These are phyloP conservation scores for Sisyra terminalis DNA, from an alignment of 2,888 invertebrate species.

Conservation along the genomic window DNA sequence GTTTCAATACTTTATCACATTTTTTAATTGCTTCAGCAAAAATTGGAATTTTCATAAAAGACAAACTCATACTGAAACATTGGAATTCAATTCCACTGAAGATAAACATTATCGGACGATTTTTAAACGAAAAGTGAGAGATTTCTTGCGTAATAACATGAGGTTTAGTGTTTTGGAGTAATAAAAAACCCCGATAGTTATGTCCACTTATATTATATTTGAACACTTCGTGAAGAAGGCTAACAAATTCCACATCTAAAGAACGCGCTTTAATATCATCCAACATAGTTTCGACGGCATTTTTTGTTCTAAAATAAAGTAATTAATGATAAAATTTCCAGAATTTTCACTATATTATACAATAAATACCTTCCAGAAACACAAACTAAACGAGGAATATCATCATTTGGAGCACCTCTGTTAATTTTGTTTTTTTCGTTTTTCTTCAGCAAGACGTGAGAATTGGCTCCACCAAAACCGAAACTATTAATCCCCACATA, in stretches of 20 bases:
- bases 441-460: slow-evolving; percentile 30
- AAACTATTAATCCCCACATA: slow-evolving; percentile 43
- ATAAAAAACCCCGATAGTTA: slow-evolving; percentile 57
- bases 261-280: slow-evolving; percentile 36
- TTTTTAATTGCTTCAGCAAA: slow-evolving; percentile 37
- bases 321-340: background rate
- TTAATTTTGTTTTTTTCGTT: slow-evolving; percentile 23
- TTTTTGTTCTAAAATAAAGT: slow-evolving; percentile 43
- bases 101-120: slow-evolving; percentile 41
- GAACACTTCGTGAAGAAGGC: slow-evolving; percentile 55
- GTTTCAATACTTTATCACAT: slow-evolving; percentile 30
- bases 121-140: slow-evolving; percentile 14
- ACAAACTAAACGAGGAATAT: slow-evolving; percentile 27
- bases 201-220: slow-evolving; percentile 51
- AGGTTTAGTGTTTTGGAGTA: slow-evolving; percentile 27
- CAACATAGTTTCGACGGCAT: slow-evolving; percentile 47
- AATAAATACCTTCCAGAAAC: slow-evolving; percentile 24
- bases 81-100: slow-evolving; percentile 54
- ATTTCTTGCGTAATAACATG: slow-evolving; percentile 20
- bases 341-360: background rate
- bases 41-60: slow-evolving; percentile 36
- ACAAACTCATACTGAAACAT: slow-evolving; percentile 44
- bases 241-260: slow-evolving; percentile 49
- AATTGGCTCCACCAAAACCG: slow-evolving; percentile 47
- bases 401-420: slow-evolving; percentile 16